Conservation (phyloP, 1,140 invertebrate genomes). For the Oedothorax gibbosus region DNA sequence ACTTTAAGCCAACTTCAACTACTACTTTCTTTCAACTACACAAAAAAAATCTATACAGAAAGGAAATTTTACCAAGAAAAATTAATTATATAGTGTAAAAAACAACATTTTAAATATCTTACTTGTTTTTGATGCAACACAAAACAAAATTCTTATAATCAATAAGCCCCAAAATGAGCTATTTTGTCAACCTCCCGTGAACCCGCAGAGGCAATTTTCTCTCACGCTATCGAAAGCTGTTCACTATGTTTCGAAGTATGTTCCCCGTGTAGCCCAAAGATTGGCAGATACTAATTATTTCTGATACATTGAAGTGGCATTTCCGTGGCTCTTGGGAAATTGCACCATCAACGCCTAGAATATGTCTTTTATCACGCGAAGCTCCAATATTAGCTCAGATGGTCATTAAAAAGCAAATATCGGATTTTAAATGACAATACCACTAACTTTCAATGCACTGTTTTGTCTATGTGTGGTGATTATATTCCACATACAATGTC, state of each 20-base stretch:
- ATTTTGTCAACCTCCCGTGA: background rate
- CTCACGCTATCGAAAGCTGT: background rate
- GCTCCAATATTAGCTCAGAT: background rate
- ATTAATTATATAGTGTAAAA: background rate
- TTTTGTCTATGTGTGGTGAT: too few species aligned
- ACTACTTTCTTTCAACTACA: background rate
- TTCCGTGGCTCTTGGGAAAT: constrained; percentile 1
- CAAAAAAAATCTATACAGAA: background rate
- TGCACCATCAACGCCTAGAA: background rate
- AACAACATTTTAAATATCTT: too few species aligned
- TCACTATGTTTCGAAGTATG: background rate
- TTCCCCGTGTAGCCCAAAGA: background rate
- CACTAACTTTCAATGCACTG: too few species aligned
- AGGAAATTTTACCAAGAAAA: background rate
- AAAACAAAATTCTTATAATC: background rate
- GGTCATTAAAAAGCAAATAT: background rate
- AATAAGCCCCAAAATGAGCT: background rate
- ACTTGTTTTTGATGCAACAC: too few species aligned
- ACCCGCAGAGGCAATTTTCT: background rate
- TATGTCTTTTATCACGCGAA: background rate
- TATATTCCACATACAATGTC: too few species aligned
- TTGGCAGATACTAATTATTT: constrained; percentile 30
- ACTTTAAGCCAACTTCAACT: background rate
- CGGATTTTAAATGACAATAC: background rate
- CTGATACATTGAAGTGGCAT: constrained; percentile 10